Conservation (phyloP, 2,113 vertebrate genomes). For the Ploceus nigricollis region DNA sequence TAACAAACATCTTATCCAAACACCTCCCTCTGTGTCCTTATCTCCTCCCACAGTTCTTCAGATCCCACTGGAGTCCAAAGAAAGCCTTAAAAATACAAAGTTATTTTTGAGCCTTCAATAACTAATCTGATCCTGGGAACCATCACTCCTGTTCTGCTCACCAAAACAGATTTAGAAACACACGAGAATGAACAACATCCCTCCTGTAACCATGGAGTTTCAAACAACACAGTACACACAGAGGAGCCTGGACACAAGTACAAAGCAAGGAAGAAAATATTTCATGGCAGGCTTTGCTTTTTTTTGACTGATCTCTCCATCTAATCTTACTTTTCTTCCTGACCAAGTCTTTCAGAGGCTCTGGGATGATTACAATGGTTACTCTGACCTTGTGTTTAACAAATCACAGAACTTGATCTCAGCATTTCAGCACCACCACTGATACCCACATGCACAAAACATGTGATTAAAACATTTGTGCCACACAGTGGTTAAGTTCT, state of each 20-base stretch:
- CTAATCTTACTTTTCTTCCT: background rate
- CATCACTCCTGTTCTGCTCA: conserved; percentile 15
- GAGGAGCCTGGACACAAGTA: background rate
- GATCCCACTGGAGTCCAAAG: conserved; percentile 29
- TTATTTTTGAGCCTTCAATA: conserved; percentile 52
- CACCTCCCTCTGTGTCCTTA: background rate
- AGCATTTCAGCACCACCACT: background rate
- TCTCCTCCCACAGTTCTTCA: conserved; percentile 20
- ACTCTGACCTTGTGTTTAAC: background rate
- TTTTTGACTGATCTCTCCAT: background rate
- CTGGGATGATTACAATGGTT: background rate
- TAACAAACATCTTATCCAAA: background rate
- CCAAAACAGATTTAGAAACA: conserved; percentile 42
- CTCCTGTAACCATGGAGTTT: conserved; percentile 51
- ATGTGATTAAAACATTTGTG: background rate
- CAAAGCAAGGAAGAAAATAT: background rate
- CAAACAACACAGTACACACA: conserved; percentile 43
- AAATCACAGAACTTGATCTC: background rate
- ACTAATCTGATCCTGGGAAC: conserved; percentile 60
- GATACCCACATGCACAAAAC: background rate
- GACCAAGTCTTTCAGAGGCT: background rate
- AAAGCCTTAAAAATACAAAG: conserved; percentile 45
- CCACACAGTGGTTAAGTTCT: background rate
- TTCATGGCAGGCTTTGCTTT: background rate
- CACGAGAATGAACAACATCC: background rate